A percentile compares a stretch with the other conserved stretches of the same genome.
These are phyloP conservation scores for Drosophila pseudotakahashii DNA, from an alignment of 2,888 invertebrate species.

Conservation along the genomic window DNA sequence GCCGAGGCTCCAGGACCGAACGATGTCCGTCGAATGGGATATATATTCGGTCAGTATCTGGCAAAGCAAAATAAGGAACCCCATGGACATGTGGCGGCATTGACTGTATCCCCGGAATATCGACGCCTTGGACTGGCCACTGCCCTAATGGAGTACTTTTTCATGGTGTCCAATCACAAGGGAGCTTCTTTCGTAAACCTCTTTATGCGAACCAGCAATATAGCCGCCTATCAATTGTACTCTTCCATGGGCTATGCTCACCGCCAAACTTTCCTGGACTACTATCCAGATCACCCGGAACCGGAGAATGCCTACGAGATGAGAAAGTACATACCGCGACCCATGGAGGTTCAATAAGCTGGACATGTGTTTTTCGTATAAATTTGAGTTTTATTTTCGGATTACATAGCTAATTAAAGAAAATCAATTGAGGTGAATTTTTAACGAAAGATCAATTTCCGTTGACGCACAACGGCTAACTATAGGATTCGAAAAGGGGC, in stretches of 20 bases:
- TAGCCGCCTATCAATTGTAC: constrained; percentile 46
- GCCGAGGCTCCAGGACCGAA: constrained; percentile 42
- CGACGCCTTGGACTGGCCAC: constrained; percentile 65
- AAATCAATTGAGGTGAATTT: constrained; percentile 59
- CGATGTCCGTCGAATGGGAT: constrained; percentile 38
- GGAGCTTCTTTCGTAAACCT: constrained; percentile 53
- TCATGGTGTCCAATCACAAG: background rate
- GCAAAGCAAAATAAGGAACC: background rate
- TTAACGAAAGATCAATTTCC: constrained; percentile 62
- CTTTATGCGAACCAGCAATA: constrained; percentile 57
- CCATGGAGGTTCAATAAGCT: constrained; percentile 18
- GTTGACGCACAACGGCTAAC: constrained; percentile 73
- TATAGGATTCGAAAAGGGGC: constrained; percentile 4
- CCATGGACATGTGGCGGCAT: constrained; percentile 56
- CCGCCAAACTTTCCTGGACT: constrained; percentile 42
- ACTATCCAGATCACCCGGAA: constrained; percentile 61
- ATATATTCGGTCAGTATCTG: constrained; percentile 59
- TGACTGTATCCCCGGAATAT: constrained; percentile 47
- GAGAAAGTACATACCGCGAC: constrained; percentile 32
- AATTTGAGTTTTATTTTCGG: constrained; percentile 21
- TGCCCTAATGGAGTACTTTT: constrained; percentile 52
- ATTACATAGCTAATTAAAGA: constrained; percentile 57
- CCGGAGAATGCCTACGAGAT: constrained; percentile 65
- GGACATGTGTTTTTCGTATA: constrained; percentile 18
- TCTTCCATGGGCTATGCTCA: constrained; percentile 45